Base-by-base conservation (phyloP, 1,140 invertebrate species). In the Drosophila rhopaloa region DNA sequence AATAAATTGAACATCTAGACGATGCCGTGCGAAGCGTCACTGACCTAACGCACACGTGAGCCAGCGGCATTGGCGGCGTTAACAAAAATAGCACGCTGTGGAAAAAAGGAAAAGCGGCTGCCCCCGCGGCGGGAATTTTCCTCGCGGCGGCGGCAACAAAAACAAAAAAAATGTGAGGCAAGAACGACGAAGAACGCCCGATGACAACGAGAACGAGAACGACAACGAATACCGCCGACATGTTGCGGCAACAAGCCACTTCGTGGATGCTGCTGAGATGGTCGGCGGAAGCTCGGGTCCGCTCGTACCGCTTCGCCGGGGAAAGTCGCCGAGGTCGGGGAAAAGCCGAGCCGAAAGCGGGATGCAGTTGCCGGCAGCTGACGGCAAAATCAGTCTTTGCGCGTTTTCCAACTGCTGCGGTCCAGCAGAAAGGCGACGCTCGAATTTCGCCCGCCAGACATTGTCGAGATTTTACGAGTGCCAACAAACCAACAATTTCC, bases 11-110 rank as follows among this genome's bases (percentile, higher is more conserved):
- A 62, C 38, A 59, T 43, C 55, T 32, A 59, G 62, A 48, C 62
- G 50, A 37, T 57, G 60, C 60, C 38, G 44, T 29, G 66, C 61
- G 59, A 74, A 76, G 71, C 79, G 82, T 86, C 82, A 86, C 82
- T 86, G 82, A 86, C 82, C 82, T 86, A 85, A 84, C 61, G 74
- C 65, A 86, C 81, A 86, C 82, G 82, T 85, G 78, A 77, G 79
- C 41, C 37, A 54, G 54, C 37, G 67, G 37, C 74, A 50, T 13
- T 50, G 51, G 35, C 47, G 61, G 40, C 62, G 55, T 27, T 55
- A 79, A 38, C 61, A 79, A 38, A 55, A 79, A 77, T 67, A 77
- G 61, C 61, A 62, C 48, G 24, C 46, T 50, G 38, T 59, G 53
- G 59, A 81, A 81, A 81, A 79, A 81, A 57, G 59, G 59, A 70